Evolutionary conservation across 2,888 invertebrate genomes (phyloP).

Genomic region (Thecophora atra): DNA sequence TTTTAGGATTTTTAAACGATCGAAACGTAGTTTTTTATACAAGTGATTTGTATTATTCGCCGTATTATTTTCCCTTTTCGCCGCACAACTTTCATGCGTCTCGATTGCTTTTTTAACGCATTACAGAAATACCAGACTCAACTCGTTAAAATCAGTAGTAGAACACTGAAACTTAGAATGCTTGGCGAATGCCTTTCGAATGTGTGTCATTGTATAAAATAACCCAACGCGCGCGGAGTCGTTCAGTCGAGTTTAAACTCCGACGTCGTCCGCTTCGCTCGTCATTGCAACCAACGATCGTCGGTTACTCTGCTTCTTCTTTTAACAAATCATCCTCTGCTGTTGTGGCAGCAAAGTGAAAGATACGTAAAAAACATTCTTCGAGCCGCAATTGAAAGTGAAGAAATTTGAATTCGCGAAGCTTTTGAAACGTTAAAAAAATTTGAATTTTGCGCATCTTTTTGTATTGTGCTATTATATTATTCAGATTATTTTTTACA

Average conservation of each 20-base stretch:
- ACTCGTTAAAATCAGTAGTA: background rate
- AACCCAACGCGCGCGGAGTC: constrained; percentile 52
- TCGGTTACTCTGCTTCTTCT: background rate
- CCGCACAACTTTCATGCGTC: too few relatives aligned
- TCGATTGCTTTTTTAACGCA: constrained; percentile 38
- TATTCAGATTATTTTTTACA: background rate
- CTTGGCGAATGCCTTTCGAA: background rate
- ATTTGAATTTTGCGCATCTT: background rate
- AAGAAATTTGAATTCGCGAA: background rate
- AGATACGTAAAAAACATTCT: background rate
- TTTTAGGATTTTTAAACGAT: too few relatives aligned
- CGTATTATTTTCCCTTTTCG: too few relatives aligned
- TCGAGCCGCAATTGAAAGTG: background rate
- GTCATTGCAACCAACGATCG: constrained; percentile 7
- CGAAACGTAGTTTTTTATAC: too few relatives aligned
- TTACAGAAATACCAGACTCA: constrained; percentile 48
- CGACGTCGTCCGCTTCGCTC: constrained; percentile 1
- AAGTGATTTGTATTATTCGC: too few relatives aligned
- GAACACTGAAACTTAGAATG: background rate
- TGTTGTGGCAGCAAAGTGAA: background rate
- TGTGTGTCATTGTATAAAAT: constrained; percentile 50
- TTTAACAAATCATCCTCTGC: background rate
- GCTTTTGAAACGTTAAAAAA: background rate
- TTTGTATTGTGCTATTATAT: background rate
- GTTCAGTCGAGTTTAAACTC: constrained; percentile 58